Percentiles rank a stretch among this genome's conserved stretches.
These are phyloP conservation scores for Oscarella lobularis DNA, from an alignment of 37 sponge, comb jelly and placozoan species.

Conservation along the genomic window DNA sequence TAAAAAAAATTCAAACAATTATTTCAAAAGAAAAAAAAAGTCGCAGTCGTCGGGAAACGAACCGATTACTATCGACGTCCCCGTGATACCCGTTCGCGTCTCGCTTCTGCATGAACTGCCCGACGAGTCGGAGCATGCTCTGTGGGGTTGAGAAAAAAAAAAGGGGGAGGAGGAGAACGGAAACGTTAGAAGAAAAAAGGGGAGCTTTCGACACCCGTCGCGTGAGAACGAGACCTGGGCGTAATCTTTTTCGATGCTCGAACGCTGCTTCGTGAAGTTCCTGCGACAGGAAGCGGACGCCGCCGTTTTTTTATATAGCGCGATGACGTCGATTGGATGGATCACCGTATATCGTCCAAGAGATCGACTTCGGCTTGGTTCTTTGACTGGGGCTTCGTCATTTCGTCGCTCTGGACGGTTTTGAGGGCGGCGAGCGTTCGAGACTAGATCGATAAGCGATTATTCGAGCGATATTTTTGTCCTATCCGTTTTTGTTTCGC, in stretches of 20 bases:
- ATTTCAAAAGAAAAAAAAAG: no score
- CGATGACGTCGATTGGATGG: background rate
- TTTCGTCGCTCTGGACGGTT: slow-evolving; percentile 22
- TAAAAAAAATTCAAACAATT: slow-evolving; percentile 13
- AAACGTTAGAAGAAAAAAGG: no score
- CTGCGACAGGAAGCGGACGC: slow-evolving; percentile 4
- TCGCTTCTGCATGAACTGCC: slow-evolving; percentile 28
- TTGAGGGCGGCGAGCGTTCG: background rate
- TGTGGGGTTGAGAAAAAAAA: no score
- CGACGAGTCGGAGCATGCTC: slow-evolving; percentile 31
- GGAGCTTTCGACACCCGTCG: no score
- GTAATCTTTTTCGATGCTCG: slow-evolving; percentile 55
- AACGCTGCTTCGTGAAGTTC: slow-evolving; percentile 45
- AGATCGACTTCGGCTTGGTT: slow-evolving; percentile 60
- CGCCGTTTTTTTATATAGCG: background rate
- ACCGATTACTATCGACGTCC: no score
- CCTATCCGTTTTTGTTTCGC: background rate
- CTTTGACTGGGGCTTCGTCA: slow-evolving; percentile 35
- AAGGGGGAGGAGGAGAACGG: no score
- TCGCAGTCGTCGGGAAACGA: background rate
- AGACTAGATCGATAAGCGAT: background rate
- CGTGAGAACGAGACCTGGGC: no score
- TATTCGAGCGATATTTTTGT: background rate
- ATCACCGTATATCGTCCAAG: slow-evolving; percentile 59
- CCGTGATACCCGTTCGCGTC: no score